phyloP scores from a whole-genome alignment of 2,113 vertebrate genomes.

The Dermatemys mawii region DNA sequence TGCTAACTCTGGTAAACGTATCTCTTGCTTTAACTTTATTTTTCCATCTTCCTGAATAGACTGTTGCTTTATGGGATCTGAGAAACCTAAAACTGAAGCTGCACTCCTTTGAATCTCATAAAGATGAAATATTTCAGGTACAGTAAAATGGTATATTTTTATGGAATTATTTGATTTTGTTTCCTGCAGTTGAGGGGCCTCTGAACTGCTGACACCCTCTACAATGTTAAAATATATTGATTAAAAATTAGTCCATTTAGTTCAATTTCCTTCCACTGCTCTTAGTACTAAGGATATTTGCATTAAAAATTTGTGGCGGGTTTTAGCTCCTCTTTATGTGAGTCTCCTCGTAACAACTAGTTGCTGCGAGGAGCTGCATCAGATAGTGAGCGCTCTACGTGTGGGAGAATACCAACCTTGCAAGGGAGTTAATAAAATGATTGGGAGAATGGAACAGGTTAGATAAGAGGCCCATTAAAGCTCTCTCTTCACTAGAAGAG shows the following conservation, averaged over 20 bases:
- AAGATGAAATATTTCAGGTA: constrained; percentile 99
- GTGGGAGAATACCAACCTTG: background rate
- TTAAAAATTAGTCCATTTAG: background rate
- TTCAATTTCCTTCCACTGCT: background rate
- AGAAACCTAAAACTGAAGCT: constrained; percentile 97
- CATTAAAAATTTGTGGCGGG: background rate
- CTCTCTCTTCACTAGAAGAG: too few relatives aligned
- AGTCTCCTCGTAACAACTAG: background rate
- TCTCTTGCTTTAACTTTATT: background rate
- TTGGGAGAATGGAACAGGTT: fast-evolving
- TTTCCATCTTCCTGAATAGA: constrained; percentile 74
- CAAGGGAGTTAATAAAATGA: background rate
- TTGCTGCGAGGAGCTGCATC: background rate
- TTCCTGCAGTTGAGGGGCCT: background rate
- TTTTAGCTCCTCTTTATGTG: background rate
- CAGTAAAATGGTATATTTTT: background rate
- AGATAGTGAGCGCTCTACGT: fast-evolving
- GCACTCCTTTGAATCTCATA: constrained; percentile 98
- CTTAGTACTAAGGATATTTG: background rate
- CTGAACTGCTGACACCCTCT: background rate
- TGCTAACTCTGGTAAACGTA: background rate
- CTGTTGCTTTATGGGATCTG: constrained; percentile 97
- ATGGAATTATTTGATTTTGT: background rate
- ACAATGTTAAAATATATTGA: background rate
- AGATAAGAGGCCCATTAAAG: too few relatives aligned